Evolutionary conservation across 2,888 invertebrate genomes (phyloP).

Genomic region (Cataglyphis altisquamis): DNA sequence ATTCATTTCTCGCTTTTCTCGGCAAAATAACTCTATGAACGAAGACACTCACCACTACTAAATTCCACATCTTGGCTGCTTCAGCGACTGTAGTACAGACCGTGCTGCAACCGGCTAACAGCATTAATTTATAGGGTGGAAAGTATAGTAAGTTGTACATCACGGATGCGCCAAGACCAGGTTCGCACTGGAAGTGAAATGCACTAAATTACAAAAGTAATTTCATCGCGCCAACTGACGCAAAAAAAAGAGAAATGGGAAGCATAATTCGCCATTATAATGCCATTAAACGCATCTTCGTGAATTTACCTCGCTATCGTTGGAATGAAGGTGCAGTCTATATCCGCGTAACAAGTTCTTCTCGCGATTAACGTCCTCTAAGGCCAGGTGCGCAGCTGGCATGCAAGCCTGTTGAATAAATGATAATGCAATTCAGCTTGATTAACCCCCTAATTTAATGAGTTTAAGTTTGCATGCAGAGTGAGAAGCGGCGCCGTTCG

Average conservation of each 20-base stretch:
- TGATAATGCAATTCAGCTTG: conserved; percentile 44
- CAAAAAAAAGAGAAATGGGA: no score
- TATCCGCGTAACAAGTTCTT: conserved; percentile 96
- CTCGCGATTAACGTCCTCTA: conserved; percentile 97
- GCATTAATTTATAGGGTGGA: conserved; percentile 96
- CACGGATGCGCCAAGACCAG: conserved; percentile 98
- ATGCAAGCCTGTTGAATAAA: conserved; percentile 92
- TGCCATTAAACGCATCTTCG: conserved; percentile 22
- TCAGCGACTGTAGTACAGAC: conserved; percentile 99
- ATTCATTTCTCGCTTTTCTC: neutral
- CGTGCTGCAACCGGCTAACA: conserved; percentile 98
- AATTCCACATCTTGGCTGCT: conserved; percentile 99
- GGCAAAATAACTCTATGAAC: neutral
- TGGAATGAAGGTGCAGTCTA: conserved; percentile 95
- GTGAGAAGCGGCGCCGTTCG: conserved; percentile 7
- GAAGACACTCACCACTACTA: conserved; percentile 95
- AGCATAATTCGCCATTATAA: conserved; percentile 1
- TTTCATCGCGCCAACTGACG: neutral
- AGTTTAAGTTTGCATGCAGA: conserved; percentile 14
- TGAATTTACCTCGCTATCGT: conserved; percentile 97
- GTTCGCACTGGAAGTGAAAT: conserved; percentile 93
- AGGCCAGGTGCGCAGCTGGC: conserved; percentile 98
- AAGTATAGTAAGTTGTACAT: conserved; percentile 99
- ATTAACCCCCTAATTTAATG: conserved; percentile 48
- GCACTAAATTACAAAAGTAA: conserved; percentile 38